Conservation (phyloP, 2,888 invertebrate species). For the Holacanthella duospinosa region DNA sequence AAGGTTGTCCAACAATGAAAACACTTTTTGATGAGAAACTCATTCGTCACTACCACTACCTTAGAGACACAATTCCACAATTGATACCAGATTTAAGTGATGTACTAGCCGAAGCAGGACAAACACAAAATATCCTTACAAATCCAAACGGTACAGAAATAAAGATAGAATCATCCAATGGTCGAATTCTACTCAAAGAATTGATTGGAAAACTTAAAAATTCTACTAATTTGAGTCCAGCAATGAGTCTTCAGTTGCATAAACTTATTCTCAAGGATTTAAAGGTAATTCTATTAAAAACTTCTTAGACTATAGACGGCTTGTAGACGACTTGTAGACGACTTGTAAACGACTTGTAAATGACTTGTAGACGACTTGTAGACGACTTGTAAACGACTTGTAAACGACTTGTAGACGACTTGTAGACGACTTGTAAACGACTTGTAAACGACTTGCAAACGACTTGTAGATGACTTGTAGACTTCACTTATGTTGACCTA, state of each 20-base stretch:
- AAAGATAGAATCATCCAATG: conserved; percentile 14
- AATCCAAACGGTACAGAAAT: neutral
- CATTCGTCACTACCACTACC: conserved; percentile 81
- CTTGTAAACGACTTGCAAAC: too few relatives aligned
- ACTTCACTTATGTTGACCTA: too few relatives aligned
- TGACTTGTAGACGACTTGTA: too few relatives aligned
- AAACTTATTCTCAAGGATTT: conserved; percentile 34
- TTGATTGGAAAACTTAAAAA: conserved; percentile 30
- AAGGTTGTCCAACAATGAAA: conserved; percentile 77
- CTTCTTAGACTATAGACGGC: conserved; percentile 12
- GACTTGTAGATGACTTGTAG: too few relatives aligned
- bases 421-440: too few relatives aligned
- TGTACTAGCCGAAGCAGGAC: neutral
- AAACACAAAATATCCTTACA: neutral
- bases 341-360: too few relatives aligned
- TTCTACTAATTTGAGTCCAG: conserved; percentile 23
- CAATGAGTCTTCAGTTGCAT: conserved; percentile 27
- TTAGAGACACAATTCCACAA: conserved; percentile 83
- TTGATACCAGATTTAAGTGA: conserved; percentile 61
- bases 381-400: too few relatives aligned
- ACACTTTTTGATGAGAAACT: conserved; percentile 88
- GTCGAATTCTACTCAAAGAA: conserved; percentile 26
- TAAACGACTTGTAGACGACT: too few relatives aligned
- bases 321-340: too few relatives aligned
- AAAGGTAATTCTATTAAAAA: too few relatives aligned